Evolutionary conservation across 64 coral and sea anemone species (phyloP), one percentile per base, ranked within the genome.

Genomic region (Platygyra sinensis): DNA sequence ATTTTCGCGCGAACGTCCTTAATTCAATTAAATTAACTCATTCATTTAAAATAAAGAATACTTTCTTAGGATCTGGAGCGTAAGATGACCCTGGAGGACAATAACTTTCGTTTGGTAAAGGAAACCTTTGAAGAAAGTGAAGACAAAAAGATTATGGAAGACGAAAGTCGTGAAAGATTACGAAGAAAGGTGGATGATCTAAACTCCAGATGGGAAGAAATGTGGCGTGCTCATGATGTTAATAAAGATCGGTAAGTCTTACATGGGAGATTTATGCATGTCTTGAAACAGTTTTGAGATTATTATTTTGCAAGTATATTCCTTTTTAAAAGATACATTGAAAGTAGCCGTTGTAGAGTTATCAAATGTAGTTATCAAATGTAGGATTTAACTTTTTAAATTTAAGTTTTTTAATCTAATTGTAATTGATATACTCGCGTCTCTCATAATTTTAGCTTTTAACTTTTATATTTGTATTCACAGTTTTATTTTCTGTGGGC

Each of bases 201-300:
- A 39, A 85, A 72, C 5, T 51, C 20, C 63, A 69, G 81, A 51
- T 72, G 60, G 81, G 62, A 69, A 51, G 81, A 85, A 69, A 85
- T 85, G 81, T 85, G 81, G 81, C 81, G 81, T 29, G 20, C 62
- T 0, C 81, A 85, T 71, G 81, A 85, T 5, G 39, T 39, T 2
- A 85, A 85, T 32, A 85, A 85, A 27, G 20, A 85, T 2, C 81
- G 81, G 81, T 85, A 51, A 1, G 38, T 85, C 4, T 19, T 6
- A 77, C 3, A 36, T 11, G 31, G 39, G 5, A 39, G 38, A 76
- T 24, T 2, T 65, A 18, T 65, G 62, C 7, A 65, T 18, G 62
- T 20, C 22, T 18, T 20, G 63, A 67, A 69, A 69, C 9, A 69
- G 22, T 10, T 69, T 69, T 7, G 4, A 46, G 39, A 5, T 46